Evolutionary conservation across 2,888 invertebrate species (phyloP).

Genomic region (Dynastes grantii): DNA sequence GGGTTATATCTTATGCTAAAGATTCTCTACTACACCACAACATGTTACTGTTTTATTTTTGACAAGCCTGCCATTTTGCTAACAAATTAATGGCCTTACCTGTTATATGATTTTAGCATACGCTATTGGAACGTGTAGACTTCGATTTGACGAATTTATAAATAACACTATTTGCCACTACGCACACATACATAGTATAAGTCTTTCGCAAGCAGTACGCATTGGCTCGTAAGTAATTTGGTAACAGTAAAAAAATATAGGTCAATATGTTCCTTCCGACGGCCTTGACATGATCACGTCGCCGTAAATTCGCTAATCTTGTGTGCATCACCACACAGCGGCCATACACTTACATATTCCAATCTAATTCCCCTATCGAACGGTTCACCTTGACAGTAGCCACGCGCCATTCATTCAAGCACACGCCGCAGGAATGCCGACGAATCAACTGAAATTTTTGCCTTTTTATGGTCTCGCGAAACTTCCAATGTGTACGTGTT

Average conservation of each 20-base stretch:
- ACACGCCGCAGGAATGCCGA: slow-evolving; percentile 11
- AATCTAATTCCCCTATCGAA: slow-evolving; percentile 31
- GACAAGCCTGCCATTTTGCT: too few species aligned
- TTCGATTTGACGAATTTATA: too few species aligned
- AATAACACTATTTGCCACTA: neutral
- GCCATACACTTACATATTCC: slow-evolving; percentile 19
- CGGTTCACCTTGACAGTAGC: slow-evolving; percentile 29
- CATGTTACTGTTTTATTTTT: too few species aligned
- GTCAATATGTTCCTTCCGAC: slow-evolving; percentile 7
- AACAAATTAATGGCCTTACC: too few species aligned
- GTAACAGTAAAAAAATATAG: slow-evolving; percentile 17
- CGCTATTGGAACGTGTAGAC: too few species aligned
- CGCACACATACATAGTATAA: too few species aligned
- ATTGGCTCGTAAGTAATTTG: slow-evolving; percentile 20
- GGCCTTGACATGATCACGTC: slow-evolving; percentile 32
- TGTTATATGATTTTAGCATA: too few species aligned
- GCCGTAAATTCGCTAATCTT: slow-evolving; percentile 27
- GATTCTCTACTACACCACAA: too few species aligned
- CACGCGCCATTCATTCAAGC: slow-evolving; percentile 23
- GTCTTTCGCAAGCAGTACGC: slow-evolving; percentile 6
- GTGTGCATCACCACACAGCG: slow-evolving; percentile 25
- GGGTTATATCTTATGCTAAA: too few species aligned
- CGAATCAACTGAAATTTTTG: slow-evolving; percentile 7
- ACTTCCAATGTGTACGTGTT: neutral
- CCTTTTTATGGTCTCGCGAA: slow-evolving; percentile 1